Percentiles rank a stretch among this genome's conserved stretches.
phyloP scores from a whole-genome alignment of 1,140 invertebrate genomes.

The Zaprionus capensis region DNA sequence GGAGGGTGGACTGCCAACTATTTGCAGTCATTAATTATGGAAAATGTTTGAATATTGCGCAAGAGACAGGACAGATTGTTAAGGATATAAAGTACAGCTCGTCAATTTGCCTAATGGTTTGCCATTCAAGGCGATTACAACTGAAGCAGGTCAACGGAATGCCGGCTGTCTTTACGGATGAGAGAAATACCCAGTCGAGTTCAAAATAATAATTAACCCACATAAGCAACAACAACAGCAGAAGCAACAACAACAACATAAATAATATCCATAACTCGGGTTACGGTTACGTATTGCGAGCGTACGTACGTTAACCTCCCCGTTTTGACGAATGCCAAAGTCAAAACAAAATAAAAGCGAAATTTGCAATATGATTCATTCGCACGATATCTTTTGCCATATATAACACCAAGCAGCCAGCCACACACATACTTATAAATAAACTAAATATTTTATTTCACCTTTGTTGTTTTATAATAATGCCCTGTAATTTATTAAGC shows the following conservation, averaged over 20 bases:
- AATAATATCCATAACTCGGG: constrained; percentile 44
- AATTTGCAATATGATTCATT: constrained; percentile 72
- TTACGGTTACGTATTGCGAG: constrained; percentile 48
- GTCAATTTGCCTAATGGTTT: constrained; percentile 71
- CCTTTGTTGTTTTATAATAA: constrained; percentile 43
- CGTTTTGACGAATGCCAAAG: constrained; percentile 54
- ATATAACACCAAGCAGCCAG: background rate
- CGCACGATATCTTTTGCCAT: constrained; percentile 52
- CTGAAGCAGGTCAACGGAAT: constrained; percentile 37
- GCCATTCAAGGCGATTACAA: constrained; percentile 25
- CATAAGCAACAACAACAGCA: constrained; percentile 32
- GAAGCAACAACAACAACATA: constrained; percentile 3
- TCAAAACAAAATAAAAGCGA: constrained; percentile 70
- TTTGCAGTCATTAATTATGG: constrained; percentile 75
- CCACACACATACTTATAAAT: constrained; percentile 41
- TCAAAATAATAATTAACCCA: constrained; percentile 70
- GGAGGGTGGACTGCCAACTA: constrained; percentile 43
- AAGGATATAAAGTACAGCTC: constrained; percentile 40
- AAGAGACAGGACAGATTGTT: constrained; percentile 26
- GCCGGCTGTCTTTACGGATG: constrained; percentile 10
- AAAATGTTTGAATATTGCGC: constrained; percentile 71
- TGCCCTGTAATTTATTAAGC: constrained; percentile 62
- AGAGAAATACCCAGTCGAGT: constrained; percentile 18
- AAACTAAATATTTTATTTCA: constrained; percentile 51
- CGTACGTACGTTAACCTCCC: constrained; percentile 68